Percentiles rank a stretch among this genome's conserved stretches.
phyloP scores from a whole-genome alignment of 1,140 invertebrate genomes.

The Acromyrmex charruanus region DNA sequence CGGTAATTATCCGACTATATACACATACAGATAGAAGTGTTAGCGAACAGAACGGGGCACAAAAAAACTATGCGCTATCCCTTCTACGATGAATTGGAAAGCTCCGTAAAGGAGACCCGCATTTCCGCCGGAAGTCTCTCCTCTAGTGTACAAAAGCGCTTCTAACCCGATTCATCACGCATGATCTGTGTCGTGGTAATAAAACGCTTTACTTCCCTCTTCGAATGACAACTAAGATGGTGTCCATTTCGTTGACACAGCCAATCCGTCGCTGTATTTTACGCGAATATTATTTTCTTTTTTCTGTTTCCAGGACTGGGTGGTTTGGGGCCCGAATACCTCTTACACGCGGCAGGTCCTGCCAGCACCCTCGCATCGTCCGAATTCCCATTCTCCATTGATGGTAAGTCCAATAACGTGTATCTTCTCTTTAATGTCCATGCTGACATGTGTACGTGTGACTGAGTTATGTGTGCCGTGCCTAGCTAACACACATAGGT shows the following conservation, averaged over 20 bases:
- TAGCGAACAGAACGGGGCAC: not conserved
- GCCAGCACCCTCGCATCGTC: slow-evolving; percentile 91
- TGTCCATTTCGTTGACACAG: not conserved
- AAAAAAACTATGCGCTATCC: not conserved
- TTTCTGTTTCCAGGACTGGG: slow-evolving; percentile 89
- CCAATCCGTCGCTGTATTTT: not conserved
- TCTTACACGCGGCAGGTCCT: slow-evolving; percentile 92
- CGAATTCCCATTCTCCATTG: slow-evolving; percentile 92
- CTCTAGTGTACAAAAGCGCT: slow-evolving; percentile 43
- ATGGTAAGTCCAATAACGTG: slow-evolving; percentile 87
- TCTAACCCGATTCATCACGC: slow-evolving; percentile 36
- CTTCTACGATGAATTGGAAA: not conserved
- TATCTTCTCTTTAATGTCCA: slow-evolving; percentile 17
- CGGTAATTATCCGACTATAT: slow-evolving; percentile 79
- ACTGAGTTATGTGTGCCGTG: slow-evolving; percentile 61
- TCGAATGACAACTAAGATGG: not conserved
- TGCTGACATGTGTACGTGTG: slow-evolving; percentile 36
- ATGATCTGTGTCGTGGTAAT: slow-evolving; percentile 15
- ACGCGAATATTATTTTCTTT: not conserved
- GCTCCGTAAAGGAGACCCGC: slow-evolving; percentile 76
- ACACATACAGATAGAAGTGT: not conserved
- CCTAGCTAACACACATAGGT: slow-evolving; percentile 63
- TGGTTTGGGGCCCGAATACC: slow-evolving; percentile 90
- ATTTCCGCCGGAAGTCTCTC: slow-evolving; percentile 83
- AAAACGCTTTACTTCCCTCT: slow-evolving; percentile 28